phyloP scores from a whole-genome alignment of 2,113 vertebrate genomes.

The Sula dactylatra region DNA sequence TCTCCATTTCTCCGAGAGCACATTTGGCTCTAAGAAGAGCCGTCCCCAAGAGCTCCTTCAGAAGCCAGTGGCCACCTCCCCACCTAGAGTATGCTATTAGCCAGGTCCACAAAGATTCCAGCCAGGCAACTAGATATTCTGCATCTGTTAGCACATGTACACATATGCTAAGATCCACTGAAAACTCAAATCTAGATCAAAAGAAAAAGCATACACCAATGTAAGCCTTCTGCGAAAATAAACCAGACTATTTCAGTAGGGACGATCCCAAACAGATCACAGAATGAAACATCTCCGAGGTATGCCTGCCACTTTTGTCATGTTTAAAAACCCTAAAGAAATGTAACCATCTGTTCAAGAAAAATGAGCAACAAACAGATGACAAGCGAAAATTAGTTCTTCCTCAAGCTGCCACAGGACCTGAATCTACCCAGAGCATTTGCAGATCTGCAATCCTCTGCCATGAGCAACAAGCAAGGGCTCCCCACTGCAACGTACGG shows the following conservation, averaged over 20 bases:
- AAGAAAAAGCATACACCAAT: background rate
- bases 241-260: background rate
- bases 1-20: background rate
- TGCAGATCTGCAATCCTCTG: background rate
- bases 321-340: background rate
- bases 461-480: background rate
- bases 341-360: background rate
- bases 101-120: background rate
- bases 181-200: background rate
- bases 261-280: background rate
- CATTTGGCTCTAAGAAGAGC: background rate
- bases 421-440: background rate
- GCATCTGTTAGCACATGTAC: background rate
- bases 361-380: background rate
- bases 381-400: background rate
- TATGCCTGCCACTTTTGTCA: background rate
- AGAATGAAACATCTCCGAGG: background rate
- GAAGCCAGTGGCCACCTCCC: background rate
- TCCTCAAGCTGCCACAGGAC: background rate
- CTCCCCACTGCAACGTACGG: background rate
- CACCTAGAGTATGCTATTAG: background rate
- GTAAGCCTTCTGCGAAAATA: background rate
- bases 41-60: background rate
- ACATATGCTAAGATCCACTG: background rate
- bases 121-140: background rate